Evolutionary conservation across 2,888 invertebrate genomes (phyloP).

Genomic region (Drymonia ruficornis): DNA sequence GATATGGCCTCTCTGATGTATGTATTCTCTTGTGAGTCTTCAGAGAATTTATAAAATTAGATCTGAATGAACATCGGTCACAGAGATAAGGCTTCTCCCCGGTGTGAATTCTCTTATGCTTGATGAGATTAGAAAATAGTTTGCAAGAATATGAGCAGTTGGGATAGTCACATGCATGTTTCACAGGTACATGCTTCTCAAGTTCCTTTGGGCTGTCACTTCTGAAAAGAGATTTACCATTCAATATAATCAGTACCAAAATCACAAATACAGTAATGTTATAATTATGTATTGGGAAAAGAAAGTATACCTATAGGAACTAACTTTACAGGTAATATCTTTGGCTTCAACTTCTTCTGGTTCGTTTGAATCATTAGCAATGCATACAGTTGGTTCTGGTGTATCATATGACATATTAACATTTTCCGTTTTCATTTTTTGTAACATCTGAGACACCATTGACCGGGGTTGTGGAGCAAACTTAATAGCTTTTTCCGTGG

Average conservation of each 20-base stretch:
- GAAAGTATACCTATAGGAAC: slow-evolving; percentile 24
- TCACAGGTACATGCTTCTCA: slow-evolving; percentile 71
- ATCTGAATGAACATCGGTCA: slow-evolving; percentile 74
- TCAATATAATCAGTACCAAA: neutral
- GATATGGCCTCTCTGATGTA: slow-evolving; percentile 68
- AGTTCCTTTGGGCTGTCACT: slow-evolving; percentile 68
- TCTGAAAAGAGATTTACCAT: slow-evolving; percentile 44
- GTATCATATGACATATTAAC: neutral
- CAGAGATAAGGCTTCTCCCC: slow-evolving; percentile 75
- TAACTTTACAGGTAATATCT: slow-evolving; percentile 16
- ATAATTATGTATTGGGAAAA: neutral
- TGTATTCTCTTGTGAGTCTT: slow-evolving; percentile 75
- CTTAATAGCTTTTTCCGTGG: slow-evolving; percentile 43
- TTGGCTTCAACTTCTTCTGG: neutral
- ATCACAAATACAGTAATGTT: neutral
- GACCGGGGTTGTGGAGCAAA: slow-evolving; percentile 69
- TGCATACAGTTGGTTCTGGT: neutral
- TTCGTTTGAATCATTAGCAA: neutral
- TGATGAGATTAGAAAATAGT: slow-evolving; percentile 73
- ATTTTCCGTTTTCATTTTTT: slow-evolving; percentile 23
- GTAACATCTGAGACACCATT: slow-evolving; percentile 61
- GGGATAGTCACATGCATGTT: slow-evolving; percentile 76
- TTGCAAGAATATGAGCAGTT: slow-evolving; percentile 83
- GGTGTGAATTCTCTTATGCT: slow-evolving; percentile 74
- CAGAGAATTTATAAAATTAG: slow-evolving; percentile 77